A percentile compares a stretch with the other conserved stretches of the same genome.
Conservation (phyloP, 2,113 vertebrate genomes). For the Leucosticte australis region DNA sequence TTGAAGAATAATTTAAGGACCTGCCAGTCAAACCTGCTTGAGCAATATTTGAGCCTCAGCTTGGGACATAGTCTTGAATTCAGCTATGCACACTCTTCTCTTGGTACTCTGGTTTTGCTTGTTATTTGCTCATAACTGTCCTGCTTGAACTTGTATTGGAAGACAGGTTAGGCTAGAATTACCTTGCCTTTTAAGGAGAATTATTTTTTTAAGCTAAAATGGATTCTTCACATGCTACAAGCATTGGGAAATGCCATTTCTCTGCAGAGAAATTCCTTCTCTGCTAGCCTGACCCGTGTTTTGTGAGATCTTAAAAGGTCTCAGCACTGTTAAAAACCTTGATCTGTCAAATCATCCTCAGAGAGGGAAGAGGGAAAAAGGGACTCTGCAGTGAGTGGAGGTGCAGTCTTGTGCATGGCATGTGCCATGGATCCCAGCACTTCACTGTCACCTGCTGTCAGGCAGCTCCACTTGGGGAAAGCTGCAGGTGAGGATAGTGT, state of each 20-base stretch:
- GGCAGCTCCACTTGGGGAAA: background rate
- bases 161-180: background rate
- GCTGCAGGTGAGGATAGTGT: background rate
- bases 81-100: background rate
- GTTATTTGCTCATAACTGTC: background rate
- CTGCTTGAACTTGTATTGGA: background rate
- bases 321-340: background rate
- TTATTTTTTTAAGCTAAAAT: background rate
- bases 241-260: background rate
- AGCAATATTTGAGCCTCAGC: background rate
- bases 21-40: background rate
- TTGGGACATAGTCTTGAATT: background rate
- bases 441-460: background rate
- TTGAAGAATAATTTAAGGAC: background rate
- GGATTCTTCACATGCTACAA: background rate
- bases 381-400: background rate
- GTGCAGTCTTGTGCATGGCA: fast-evolving
- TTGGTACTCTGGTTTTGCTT: background rate
- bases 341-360: fast-evolving
- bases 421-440: background rate
- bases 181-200: background rate
- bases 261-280: background rate
- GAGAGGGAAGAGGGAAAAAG: background rate
- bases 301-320: background rate
- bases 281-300: background rate